Base-by-base conservation (phyloP, 2,888 invertebrate genomes). In the Dioctria linearis region DNA sequence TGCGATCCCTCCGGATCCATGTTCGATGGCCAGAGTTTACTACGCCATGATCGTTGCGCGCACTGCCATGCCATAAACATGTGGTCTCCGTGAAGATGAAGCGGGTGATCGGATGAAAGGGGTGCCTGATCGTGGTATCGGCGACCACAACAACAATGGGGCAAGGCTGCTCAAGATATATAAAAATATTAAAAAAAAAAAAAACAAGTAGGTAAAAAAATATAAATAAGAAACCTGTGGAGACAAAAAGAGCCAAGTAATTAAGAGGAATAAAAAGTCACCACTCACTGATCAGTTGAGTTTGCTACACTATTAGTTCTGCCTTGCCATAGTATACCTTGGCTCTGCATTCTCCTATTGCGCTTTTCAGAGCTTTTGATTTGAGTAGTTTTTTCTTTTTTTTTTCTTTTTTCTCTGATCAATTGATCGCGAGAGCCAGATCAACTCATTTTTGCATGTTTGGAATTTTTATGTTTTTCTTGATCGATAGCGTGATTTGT, bases 41-140 rank as follows among this genome's bases (percentile, higher is more conserved):
- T 78, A 78, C 61, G 63, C 76, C 76, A 76, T 76, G 76, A 76
- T 76, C 63, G 43, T 40, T 76, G 49, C 76, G 49, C 73, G 57
- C 57, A 59, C 57, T 69, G 69, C 25, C 51, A 69, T 69, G 69
- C 25, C 51, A 69, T 69, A 69, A 73, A 57, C 57, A 61, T 76
- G 76, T 76, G 63, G 51, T 76, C 76, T 25, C 25, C 61, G 46
- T 76, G 76, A 76, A 63, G 76, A 63, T 37, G 76, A 76, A 61
- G 76, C 61, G 37, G 25, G 46, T 37, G 61, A 63, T 49, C 49
- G 49, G 37, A 76, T 37, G 46, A 63, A n/a, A 25, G 25, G 25
- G 25, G 25, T 0, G 25, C 25, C 25, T 42, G 76, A 63, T 76
- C 63, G 25, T 25, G 51, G 63, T 13, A 63, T 76, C 42, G 46